Evolutionary conservation across 2,797 vertebrate genomes (phyloP).

Genomic region (Psittacula derbiana): DNA sequence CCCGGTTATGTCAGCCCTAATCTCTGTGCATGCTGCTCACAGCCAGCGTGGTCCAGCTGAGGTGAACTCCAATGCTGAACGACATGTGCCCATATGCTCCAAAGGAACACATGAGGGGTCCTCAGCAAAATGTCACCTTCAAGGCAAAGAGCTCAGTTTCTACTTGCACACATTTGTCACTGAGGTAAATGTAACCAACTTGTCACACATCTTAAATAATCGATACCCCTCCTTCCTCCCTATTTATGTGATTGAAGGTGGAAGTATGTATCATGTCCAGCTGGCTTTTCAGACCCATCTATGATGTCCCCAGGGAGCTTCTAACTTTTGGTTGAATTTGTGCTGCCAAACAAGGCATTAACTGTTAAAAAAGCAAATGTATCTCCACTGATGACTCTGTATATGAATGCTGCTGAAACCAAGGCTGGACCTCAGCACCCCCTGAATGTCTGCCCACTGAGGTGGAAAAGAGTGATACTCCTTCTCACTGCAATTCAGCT

Average conservation of each 20-base stretch:
- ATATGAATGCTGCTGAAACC: neutral
- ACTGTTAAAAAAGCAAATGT: neutral
- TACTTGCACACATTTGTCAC: neutral
- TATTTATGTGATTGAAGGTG: neutral
- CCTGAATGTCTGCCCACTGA: rapidly evolving
- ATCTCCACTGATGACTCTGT: neutral
- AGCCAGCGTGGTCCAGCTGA: neutral
- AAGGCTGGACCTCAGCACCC: neutral
- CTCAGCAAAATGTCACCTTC: neutral
- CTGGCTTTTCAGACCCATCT: neutral
- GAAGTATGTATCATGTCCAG: neutral
- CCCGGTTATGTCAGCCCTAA: neutral
- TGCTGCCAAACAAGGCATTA: neutral
- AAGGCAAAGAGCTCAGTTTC: neutral
- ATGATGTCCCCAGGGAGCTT: neutral
- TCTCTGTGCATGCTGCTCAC: neutral
- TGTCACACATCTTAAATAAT: rapidly evolving
- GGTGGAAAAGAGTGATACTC: neutral
- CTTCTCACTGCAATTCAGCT: neutral
- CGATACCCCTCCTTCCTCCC: neutral
- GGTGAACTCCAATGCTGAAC: neutral
- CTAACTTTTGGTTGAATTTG: neutral
- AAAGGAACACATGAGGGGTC: neutral
- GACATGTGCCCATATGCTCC: neutral
- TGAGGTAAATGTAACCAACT: neutral